A percentile compares a stretch with the other conserved stretches of the same genome.
phyloP scores from a whole-genome alignment of 1,140 invertebrate genomes.

The Hylaeus anthracinus region DNA sequence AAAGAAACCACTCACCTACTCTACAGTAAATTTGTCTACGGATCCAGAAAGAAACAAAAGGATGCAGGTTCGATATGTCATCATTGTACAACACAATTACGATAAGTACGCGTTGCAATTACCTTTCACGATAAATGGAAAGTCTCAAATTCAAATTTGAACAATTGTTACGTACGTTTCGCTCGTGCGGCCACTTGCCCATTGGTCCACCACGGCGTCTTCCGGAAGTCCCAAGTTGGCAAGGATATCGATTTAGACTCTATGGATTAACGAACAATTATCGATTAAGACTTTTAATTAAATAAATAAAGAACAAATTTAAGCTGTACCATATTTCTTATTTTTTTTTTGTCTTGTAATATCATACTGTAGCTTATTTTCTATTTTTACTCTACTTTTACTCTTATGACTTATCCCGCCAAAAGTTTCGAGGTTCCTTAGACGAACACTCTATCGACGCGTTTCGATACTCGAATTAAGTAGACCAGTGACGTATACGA shows the following conservation, averaged over 20 bases:
- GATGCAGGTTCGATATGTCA: constrained; percentile 22
- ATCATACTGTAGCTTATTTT: no score
- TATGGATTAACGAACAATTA: neutral
- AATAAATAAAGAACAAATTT: no score
- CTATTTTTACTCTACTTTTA: no score
- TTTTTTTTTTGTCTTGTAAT: no score
- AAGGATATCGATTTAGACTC: neutral
- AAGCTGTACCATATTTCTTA: no score
- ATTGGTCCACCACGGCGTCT: no score
- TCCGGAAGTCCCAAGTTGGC: neutral
- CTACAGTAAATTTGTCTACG: neutral
- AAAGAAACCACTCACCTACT: constrained; percentile 50
- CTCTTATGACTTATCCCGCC: no score
- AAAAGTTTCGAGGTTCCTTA: no score
- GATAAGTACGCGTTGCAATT: neutral
- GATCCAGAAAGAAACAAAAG: neutral
- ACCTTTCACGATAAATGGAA: no score
- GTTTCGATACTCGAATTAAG: neutral
- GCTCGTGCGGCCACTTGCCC: no score
- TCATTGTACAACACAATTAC: neutral
- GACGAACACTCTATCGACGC: no score
- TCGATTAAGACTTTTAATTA: no score
- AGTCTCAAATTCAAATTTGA: neutral
- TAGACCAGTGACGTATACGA: neutral
- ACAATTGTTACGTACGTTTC: neutral